Evolutionary conservation across 1,140 invertebrate species (phyloP).

Genomic region (Heterodera schachtii): DNA sequence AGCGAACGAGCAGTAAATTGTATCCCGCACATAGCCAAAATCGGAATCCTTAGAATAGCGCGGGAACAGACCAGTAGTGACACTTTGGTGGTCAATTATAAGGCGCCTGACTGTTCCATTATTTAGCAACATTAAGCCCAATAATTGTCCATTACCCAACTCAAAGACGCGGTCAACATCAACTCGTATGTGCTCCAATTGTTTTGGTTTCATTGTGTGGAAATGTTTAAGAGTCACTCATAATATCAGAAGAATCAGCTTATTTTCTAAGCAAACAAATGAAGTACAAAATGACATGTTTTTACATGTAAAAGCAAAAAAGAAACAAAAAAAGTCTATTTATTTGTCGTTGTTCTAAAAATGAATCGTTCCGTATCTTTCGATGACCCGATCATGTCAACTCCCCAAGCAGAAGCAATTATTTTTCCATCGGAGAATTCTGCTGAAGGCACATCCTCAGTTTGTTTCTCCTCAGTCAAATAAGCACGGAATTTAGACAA

Average conservation of each 20-base stretch:
- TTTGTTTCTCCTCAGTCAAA: not conserved
- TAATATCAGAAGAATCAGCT: not conserved
- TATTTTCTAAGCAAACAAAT: not conserved
- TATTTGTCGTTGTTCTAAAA: not conserved
- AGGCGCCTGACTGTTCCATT: conserved; percentile 81
- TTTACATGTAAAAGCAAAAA: not conserved
- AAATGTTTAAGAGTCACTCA: not conserved
- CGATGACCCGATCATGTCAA: not conserved
- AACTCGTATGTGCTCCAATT: not conserved
- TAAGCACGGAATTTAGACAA: not conserved
- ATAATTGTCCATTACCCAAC: not conserved
- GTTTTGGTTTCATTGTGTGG: not conserved
- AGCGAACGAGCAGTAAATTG: conserved; percentile 91
- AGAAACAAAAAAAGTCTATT: not conserved
- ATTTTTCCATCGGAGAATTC: not conserved
- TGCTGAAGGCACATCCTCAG: not conserved
- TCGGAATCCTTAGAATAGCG: conserved; percentile 78
- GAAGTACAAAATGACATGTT: not conserved
- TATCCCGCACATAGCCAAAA: conserved; percentile 86
- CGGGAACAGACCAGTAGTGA: conserved; percentile 90
- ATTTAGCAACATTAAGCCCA: not conserved
- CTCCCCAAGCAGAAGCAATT: not conserved
- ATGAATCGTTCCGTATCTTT: not conserved
- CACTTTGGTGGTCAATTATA: conserved; percentile 86
- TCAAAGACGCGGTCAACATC: not conserved